Evolutionary conservation across 2,797 vertebrate species (phyloP).

Genomic region (Hoplostethus atlanticus): DNA sequence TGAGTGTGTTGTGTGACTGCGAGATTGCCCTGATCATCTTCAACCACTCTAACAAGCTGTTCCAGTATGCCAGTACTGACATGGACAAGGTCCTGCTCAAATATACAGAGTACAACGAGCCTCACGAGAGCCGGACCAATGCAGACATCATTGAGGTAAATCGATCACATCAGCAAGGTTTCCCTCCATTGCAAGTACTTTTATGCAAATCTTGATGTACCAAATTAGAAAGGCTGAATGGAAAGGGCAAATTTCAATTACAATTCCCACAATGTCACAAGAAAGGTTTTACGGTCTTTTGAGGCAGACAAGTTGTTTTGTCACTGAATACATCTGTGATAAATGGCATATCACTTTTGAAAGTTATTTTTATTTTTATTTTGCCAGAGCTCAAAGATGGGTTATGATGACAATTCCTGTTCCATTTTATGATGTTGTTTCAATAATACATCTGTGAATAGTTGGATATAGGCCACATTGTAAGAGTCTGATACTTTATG

Average conservation of each 20-base stretch:
- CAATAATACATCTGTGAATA: neutral
- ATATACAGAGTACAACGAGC: slow-evolving; percentile 97
- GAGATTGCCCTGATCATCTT: slow-evolving; percentile 98
- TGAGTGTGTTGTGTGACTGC: slow-evolving; percentile 96
- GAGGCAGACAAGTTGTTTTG: no score
- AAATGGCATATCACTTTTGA: neutral
- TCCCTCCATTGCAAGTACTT: no score
- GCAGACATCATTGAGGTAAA: slow-evolving; percentile 96
- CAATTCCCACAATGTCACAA: no score
- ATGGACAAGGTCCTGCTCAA: slow-evolving; percentile 98
- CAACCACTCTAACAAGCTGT: slow-evolving; percentile 97
- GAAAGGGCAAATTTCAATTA: no score
- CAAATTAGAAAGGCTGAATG: no score
- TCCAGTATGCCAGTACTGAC: slow-evolving; percentile 97
- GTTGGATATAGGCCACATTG: no score
- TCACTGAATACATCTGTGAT: no score
- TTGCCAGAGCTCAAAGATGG: neutral
- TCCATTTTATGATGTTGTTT: neutral
- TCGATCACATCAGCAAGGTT: neutral
- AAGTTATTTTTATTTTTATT: neutral
- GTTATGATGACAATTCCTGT: no score
- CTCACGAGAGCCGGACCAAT: slow-evolving; percentile 96
- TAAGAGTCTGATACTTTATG: no score
- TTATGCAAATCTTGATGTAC: no score
- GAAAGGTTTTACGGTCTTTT: no score